These are phyloP conservation scores for Grammomys dolichurus DNA, from an alignment of 2,113 vertebrate species.

Conservation along the genomic window DNA sequence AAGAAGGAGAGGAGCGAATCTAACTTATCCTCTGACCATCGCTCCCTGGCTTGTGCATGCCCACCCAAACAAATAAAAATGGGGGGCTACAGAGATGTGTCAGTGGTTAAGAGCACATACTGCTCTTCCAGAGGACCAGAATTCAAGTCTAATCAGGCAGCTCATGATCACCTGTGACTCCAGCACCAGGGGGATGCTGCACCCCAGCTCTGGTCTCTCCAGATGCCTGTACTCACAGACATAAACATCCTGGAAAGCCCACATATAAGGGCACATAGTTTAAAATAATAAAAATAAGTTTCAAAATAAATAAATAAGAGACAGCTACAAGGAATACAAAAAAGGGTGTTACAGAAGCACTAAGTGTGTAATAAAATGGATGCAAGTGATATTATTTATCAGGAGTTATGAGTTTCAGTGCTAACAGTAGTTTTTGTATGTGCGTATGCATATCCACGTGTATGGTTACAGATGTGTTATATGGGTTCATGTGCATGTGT, in stretches of 20 bases:
- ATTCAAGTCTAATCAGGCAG: not conserved
- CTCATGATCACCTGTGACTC: not conserved
- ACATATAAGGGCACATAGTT: not conserved
- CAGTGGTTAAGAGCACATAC: not conserved
- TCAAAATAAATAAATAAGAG: not conserved
- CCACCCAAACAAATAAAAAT: not conserved
- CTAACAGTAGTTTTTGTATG: not conserved
- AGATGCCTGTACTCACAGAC: not conserved
- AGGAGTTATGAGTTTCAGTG: not conserved
- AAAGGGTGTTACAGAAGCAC: not conserved
- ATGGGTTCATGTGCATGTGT: not conserved
- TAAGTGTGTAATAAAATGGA: not conserved
- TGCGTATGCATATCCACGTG: not conserved
- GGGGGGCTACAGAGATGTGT: not conserved
- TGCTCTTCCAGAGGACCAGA: not conserved
- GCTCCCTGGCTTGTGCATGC: no score
- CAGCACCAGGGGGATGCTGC: not conserved
- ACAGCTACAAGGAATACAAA: not conserved
- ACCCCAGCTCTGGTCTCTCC: not conserved
- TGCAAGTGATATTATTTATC: not conserved
- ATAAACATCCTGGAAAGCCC: not conserved
- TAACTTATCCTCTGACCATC: not conserved
- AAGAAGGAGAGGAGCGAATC: not conserved
- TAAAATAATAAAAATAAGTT: not conserved
- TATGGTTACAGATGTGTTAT: not conserved